phyloP scores from a whole-genome alignment of 2,113 vertebrate species.

The Hyla sarda region DNA sequence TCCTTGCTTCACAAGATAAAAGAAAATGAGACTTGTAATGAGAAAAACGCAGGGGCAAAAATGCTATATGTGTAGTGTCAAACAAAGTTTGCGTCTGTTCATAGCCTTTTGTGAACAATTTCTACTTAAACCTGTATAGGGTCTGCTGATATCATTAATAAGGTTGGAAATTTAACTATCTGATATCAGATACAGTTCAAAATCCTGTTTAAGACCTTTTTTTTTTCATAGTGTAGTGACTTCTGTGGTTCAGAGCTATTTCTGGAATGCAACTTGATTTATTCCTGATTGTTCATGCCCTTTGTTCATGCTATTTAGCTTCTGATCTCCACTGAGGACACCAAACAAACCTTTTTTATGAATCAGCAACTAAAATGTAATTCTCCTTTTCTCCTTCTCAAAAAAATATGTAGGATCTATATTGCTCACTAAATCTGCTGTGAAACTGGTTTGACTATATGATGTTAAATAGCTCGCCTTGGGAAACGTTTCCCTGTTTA shows the following conservation, averaged over 20 bases:
- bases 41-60: no score
- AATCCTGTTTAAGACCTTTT: not conserved
- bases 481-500: no score
- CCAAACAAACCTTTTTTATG: not conserved
- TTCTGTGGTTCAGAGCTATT: not conserved
- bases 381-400: not conserved
- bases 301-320: not conserved
- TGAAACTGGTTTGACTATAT: not conserved
- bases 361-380: not conserved
- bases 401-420: not conserved
- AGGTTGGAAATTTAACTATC: not conserved
- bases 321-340: not conserved
- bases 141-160: not conserved
- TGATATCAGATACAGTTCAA: not conserved
- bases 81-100: no score
- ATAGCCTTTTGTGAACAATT: no score
- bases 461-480: not conserved
- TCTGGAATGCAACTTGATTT: constrained; percentile 1
- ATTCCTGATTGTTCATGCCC: not conserved
- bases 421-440: not conserved
- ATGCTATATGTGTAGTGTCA: no score
- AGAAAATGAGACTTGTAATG: no score
- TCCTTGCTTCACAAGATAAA: no score
- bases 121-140: not conserved
- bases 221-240: no score